Evolutionary conservation across 1,140 invertebrate genomes (phyloP).

Genomic region (Drosophila mojavensis): DNA sequence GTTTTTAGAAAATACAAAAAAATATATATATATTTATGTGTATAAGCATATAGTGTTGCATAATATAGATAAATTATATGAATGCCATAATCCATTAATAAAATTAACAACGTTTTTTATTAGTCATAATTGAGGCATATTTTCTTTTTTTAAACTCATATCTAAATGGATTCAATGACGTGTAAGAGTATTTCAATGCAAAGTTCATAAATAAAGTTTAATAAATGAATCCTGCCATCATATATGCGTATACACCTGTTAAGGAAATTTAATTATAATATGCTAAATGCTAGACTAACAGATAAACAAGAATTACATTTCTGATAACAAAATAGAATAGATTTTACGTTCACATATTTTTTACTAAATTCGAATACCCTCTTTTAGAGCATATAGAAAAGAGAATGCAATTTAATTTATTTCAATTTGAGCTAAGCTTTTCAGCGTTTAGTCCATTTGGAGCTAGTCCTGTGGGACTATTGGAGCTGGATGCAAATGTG

Average conservation of each 20-base stretch:
- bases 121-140: constrained; percentile 53
- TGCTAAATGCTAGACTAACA: no score
- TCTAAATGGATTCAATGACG: constrained; percentile 6
- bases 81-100: constrained; percentile 75
- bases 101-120: constrained; percentile 71
- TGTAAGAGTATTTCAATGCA: constrained; percentile 4
- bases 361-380: no score
- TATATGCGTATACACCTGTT: no score
- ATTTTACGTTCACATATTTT: no score
- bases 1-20: constrained; percentile 25
- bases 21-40: neutral
- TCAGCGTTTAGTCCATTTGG: constrained; percentile 34
- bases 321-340: no score
- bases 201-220: no score
- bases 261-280: no score
- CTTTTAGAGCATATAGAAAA: neutral
- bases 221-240: no score
- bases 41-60: constrained; percentile 16
- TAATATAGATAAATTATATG: constrained; percentile 57
- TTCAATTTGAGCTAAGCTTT: constrained; percentile 63
- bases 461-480: constrained; percentile 20
- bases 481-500: constrained; percentile 46
- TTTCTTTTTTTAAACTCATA: constrained; percentile 5
- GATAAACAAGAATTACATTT: no score
- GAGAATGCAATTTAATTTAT: constrained; percentile 71